Evolutionary conservation across 2,797 vertebrate genomes (phyloP), one percentile per base, ranked within the genome.

Genomic region (Malacoraja senta): DNA sequence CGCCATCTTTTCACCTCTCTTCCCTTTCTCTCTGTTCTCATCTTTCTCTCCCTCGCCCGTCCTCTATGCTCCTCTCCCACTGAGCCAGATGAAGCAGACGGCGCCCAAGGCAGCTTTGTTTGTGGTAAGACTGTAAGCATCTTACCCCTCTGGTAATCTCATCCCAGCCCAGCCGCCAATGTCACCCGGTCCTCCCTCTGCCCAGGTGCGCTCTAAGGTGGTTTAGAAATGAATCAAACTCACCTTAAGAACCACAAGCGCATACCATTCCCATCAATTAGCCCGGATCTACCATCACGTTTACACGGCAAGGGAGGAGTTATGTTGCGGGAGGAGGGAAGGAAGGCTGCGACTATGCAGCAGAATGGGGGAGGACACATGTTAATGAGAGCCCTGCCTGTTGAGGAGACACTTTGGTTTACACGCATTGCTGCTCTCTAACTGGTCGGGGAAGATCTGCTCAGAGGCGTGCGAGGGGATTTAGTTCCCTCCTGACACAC

Each of bases 131-230:
- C 95, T 91, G 83, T 97, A 95, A 96, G 94, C 95, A 93, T 94
- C 94, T 96, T 94, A 95, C 95, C 95, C 94, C 95, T 88, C 94
- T 38, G 94, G 94, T 96, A 96, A 95, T 96, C 96, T 96, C 95
- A 93, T 2, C 44, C 44, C 44, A 44, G 2, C 44, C 44, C 44
- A 44, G 44, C 88, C 93, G 94, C 95, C 93, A 94, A 94, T 94
- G 94, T 95, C 95, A 94, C 93, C 24, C 94, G 95, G 95, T 95
- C 35, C 44, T 21, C 68, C 29, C 4, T 74, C 68, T 76, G 71
- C 38, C 71, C 95, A 93, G 94, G 94, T 94, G 93, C 93, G 71
- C 26, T 93, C 95, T 94, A 95, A 95, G 95, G 95, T 95, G 94
- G 95, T 94, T 94, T 94, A 93, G 65, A 26, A n/a, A 35, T 94